Base-by-base conservation (phyloP, 1,140 invertebrate genomes). In the Meloidogyne hapla region DNA sequence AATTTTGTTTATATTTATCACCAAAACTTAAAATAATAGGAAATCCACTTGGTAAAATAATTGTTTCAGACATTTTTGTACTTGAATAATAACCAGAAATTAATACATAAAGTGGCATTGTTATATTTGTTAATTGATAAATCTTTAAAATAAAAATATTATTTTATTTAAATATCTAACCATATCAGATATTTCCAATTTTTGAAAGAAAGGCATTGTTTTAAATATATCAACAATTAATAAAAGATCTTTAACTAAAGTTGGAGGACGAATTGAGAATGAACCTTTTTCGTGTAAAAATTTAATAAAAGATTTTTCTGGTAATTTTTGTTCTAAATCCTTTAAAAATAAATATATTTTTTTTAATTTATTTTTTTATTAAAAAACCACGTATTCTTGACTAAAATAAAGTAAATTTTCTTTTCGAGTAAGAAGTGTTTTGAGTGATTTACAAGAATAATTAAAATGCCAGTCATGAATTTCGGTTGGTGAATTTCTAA, bases 131-230 rank as follows among this genome's bases (percentile, higher is more conserved):
- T 25, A 25, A 65, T 28, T 26, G 63, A 13, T 25, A 25, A 65
- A 65, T 65, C 63, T 65, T 65, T 10, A 65, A 65, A 65, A 12
- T 12, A 10, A 1, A 26, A 13, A 65, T 6, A 8, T 65, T 23
- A 65, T 1, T 25, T 65, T 9, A 18, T 26, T 12, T 13, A 65
- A 18, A 65, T 9, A 6, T 13, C 15, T 65, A 26, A 65, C 63
- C 15, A 26, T 65, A 18, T 65, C 63, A 15, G 13, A 26, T 25
- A 2, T 65, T 25, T 18, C 33, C 25, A 65, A 10, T 18, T 28
- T 25, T 18, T 65, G 25, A 65, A 65, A 65, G 15, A 65, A 65
- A 13, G 63, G n/a, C n/a, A n/a, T n/a, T n/a, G n/a, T n/a, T n/a
- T n/a, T n/a, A n/a, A n/a, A n/a, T n/a, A n/a, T n/a, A n/a, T n/a